Evolutionary conservation across 1,140 invertebrate species (phyloP), one percentile per base, ranked within the genome.

Genomic region (Leptinotarsa defecta): DNA sequence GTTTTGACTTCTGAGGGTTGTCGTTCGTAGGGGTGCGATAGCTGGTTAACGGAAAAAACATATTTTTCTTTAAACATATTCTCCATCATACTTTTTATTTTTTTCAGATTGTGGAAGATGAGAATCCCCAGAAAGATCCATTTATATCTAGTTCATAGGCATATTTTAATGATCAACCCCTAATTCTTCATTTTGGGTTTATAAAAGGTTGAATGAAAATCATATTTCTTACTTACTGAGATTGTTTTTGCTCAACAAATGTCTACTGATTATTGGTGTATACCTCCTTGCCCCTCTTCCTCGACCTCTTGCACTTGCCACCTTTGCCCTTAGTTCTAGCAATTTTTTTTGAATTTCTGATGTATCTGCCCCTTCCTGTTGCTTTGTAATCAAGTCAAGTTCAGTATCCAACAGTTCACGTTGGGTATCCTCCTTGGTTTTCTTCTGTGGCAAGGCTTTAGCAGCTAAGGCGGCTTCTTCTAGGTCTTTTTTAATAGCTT

Each of bases 371-470:
- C 85, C 84, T 77, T 90, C 90, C 82, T 94, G 93, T 81, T 95
- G 92, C 76, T 93, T 94, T 3, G 91, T 94, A 82, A 95, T 94
- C 72, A 96, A 87, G 85, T 97, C 95, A 78, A 97, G 85, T 86
- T 97, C 95, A 1, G 94, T 93, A 82, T 97, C 95, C 19, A 97
- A 85, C 62, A 97, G 91, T 83, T 96, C 94, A 82, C 93, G 94
- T 74, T 83, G 81, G 11, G 79, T 77, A 19, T 82, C 79, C 75
- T 84, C 68, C 88, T 87, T 15, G 87, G 89, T 76, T 90, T 91
- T 17, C 88, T 87, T 80, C 11, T 64, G 52, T 20, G 76, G 52
- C 19, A 71, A 61, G n/a, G 22, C 68, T 65, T 81, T 80, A 19
- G 77, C 74, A 5, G 77, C 77, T 74, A 80, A 52, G 20, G 77